These are phyloP conservation scores for Luperina testacea DNA, from an alignment of 2,888 invertebrate species.

Conservation along the genomic window DNA sequence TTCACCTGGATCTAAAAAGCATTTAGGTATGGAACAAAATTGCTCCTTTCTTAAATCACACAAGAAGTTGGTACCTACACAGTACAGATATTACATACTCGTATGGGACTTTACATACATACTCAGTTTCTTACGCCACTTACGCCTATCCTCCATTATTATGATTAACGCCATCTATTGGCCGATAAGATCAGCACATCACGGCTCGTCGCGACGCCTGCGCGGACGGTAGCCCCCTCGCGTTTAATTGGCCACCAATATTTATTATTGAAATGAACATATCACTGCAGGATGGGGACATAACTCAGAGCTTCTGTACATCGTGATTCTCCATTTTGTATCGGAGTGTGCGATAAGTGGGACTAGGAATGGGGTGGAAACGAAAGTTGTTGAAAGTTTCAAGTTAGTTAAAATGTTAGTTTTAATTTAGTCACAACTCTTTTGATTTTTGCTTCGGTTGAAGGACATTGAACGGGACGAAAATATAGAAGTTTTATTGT, in stretches of 20 bases:
- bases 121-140: constrained; percentile 31
- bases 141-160: constrained; percentile 53
- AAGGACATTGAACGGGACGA: background rate
- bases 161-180: constrained; percentile 66
- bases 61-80: background rate
- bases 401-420: background rate
- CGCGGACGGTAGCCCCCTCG: constrained; percentile 69
- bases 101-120: constrained; percentile 23
- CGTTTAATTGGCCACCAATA: constrained; percentile 88
- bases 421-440: background rate
- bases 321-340: constrained; percentile 89
- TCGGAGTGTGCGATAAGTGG: constrained; percentile 87
- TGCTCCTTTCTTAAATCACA: background rate
- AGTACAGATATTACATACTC: background rate
- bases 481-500: background rate
- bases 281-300: constrained; percentile 84
- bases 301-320: constrained; percentile 88
- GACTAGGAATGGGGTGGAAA: constrained; percentile 70
- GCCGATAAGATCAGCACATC: constrained; percentile 58
- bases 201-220: constrained; percentile 57
- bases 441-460: background rate
- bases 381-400: constrained; percentile 29
- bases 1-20: background rate
- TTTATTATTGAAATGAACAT: constrained; percentile 90
- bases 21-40: background rate